Conservation (phyloP, 2,113 vertebrate genomes). For the Capreolus pygargus region DNA sequence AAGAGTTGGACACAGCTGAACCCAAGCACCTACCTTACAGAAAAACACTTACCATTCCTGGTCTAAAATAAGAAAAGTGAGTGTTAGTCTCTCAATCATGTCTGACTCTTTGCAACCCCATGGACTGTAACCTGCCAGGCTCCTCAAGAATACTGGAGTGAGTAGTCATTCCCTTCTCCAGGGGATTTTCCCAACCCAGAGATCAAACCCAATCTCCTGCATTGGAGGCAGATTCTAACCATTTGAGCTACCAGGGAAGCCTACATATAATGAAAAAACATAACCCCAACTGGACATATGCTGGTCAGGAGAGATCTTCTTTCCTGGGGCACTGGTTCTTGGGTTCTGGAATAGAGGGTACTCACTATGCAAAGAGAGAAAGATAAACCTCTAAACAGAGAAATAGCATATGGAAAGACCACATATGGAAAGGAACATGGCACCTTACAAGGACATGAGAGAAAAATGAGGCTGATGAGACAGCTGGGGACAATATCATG, state of each 20-base stretch:
- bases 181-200: neutral
- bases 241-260: neutral
- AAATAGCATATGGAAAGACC: neutral
- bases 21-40: neutral
- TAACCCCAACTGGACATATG: neutral
- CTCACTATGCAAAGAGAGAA: neutral
- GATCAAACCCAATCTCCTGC: neutral
- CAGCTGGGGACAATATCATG: neutral
- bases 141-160: neutral
- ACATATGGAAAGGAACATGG: neutral
- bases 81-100: neutral
- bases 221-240: neutral
- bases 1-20: neutral
- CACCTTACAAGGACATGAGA: neutral
- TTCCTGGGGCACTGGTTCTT: neutral
- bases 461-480: neutral
- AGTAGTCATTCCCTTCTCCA: neutral
- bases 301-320: neutral
- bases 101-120: neutral
- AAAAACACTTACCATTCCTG: neutral
- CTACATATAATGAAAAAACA: neutral
- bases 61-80: neutral
- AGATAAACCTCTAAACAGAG: neutral
- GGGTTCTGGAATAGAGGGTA: neutral
- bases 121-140: neutral